Percentiles rank a stretch among this genome's conserved stretches.
Conservation (phyloP, 2,888 invertebrate genomes). For the Scaptodrosophila latifasciaeformis region DNA sequence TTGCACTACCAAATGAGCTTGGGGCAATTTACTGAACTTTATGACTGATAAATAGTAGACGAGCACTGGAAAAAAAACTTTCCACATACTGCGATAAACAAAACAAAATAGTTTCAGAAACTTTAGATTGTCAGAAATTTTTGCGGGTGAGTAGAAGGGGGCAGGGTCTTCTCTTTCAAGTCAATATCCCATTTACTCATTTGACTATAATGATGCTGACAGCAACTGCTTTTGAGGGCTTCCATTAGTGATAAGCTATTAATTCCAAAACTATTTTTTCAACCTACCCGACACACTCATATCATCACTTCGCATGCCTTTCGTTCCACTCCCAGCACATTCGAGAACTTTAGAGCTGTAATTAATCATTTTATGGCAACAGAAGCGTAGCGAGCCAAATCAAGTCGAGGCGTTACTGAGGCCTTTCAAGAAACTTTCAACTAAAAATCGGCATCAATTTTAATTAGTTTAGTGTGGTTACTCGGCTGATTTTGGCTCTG, state of each 20-base stretch:
- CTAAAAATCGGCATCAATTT: conserved; percentile 58
- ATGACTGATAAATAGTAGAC: too few relatives aligned
- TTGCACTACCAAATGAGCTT: conserved; percentile 57
- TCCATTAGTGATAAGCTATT: too few relatives aligned
- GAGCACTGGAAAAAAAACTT: conserved; percentile 41
- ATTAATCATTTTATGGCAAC: conserved; percentile 51
- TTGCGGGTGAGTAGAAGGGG: too few relatives aligned
- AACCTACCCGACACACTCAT: too few relatives aligned
- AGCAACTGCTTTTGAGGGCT: not conserved
- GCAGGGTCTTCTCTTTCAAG: too few relatives aligned
- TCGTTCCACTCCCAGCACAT: conserved; percentile 12
- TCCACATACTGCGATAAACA: not conserved
- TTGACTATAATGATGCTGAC: conserved; percentile 14
- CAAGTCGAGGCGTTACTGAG: too few relatives aligned
- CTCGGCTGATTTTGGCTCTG: not conserved
- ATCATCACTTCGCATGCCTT: too few relatives aligned
- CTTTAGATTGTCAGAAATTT: conserved; percentile 42
- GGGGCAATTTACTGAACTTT: conserved; percentile 37
- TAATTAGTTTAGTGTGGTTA: conserved; percentile 34
- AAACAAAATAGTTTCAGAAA: conserved; percentile 36
- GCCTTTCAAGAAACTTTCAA: conserved; percentile 27
- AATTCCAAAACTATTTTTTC: too few relatives aligned
- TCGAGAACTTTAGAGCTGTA: conserved; percentile 36
- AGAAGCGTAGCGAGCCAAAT: too few relatives aligned
- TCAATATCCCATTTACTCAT: too few relatives aligned